These are phyloP conservation scores for Pectinophora gossypiella DNA, from an alignment of 1,140 invertebrate species.

Conservation along the genomic window DNA sequence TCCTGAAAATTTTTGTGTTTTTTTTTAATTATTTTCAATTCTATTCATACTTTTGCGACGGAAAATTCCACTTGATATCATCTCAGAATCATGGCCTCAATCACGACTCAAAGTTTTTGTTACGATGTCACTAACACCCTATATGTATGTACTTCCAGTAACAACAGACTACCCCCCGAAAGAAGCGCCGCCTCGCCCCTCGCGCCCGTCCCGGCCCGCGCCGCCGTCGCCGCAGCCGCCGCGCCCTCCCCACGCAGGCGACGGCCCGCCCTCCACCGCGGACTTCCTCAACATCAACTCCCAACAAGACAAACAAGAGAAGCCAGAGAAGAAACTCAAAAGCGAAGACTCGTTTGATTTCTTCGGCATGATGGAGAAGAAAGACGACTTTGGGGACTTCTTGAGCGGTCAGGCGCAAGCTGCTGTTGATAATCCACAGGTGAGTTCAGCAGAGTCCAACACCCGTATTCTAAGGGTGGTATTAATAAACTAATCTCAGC, in stretches of 20 bases:
- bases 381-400: conserved; percentile 69
- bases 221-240: conserved; percentile 46
- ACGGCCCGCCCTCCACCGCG: conserved; percentile 23
- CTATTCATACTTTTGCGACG: no score
- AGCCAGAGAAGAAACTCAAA: conserved; percentile 41
- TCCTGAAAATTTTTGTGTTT: no score
- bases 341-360: conserved; percentile 68
- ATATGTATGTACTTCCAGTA: no score
- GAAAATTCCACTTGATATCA: no score
- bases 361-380: conserved; percentile 67
- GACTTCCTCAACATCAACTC: conserved; percentile 50
- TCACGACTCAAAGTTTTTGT: no score
- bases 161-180: conserved; percentile 43
- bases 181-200: conserved; percentile 42
- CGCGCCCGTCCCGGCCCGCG: conserved; percentile 42
- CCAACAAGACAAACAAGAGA: conserved; percentile 15
- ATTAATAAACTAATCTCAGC: no score
- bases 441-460: no score
- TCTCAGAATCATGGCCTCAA: no score
- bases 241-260: conserved; percentile 27
- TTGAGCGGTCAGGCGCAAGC: conserved; percentile 44
- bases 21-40: no score
- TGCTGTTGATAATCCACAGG: conserved; percentile 35
- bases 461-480: no score
- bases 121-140: no score